Percentiles rank a stretch among this genome's conserved stretches.
Conservation (phyloP, 1,140 invertebrate species). For the Hydropsyche tenuis region DNA sequence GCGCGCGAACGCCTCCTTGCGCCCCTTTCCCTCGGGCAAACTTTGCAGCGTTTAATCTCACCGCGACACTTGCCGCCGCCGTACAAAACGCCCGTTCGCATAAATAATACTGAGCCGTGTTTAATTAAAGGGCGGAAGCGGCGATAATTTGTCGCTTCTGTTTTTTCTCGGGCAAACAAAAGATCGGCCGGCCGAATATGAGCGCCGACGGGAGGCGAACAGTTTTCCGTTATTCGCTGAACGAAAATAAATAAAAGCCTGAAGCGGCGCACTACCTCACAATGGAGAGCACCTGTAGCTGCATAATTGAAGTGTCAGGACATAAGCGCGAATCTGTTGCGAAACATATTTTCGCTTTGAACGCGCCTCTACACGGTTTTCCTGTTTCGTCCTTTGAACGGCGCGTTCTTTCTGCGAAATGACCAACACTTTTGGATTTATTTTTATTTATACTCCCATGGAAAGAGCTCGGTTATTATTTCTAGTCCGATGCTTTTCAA, state of each 20-base stretch:
- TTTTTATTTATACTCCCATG: too few species aligned
- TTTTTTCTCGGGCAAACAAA: background rate
- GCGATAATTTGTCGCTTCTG: too few species aligned
- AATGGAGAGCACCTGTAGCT: conserved; percentile 27
- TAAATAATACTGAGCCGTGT: too few species aligned
- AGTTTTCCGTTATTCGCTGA: background rate
- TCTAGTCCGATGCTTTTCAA: too few species aligned
- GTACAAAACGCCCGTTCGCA: too few species aligned
- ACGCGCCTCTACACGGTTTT: background rate
- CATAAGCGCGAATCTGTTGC: conserved; percentile 18
- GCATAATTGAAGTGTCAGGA: conserved; percentile 34
- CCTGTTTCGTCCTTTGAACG: conserved; percentile 14
- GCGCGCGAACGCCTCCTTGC: background rate
- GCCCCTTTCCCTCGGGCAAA: background rate
- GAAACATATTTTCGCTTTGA: conserved; percentile 15
- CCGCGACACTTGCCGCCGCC: background rate
- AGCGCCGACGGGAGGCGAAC: too few species aligned
- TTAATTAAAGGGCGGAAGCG: too few species aligned
- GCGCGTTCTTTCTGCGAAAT: background rate
- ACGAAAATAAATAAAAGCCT: conserved; percentile 17
- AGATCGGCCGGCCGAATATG: background rate
- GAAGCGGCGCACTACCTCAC: background rate
- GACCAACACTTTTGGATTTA: background rate
- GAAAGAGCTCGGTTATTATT: too few species aligned
- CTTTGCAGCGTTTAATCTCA: background rate